Conservation (phyloP, 2,888 invertebrate species). For the Scaptodrosophila latifasciaeformis region DNA sequence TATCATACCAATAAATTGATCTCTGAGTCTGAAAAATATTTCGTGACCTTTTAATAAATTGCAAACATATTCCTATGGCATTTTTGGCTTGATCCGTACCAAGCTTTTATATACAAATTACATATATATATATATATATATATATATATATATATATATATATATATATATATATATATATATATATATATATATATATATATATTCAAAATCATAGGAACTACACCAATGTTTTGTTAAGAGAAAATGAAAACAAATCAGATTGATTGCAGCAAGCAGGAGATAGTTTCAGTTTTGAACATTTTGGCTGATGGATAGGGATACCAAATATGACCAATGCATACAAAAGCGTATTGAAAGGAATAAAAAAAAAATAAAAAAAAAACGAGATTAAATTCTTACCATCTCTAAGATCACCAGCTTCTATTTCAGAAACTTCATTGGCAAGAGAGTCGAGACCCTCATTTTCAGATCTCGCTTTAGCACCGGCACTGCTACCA, state of each 20-base stretch:
- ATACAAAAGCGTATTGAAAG: background rate
- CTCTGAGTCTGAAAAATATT: too few relatives aligned
- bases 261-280: too few relatives aligned
- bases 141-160: background rate
- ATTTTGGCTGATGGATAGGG: too few relatives aligned
- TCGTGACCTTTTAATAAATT: too few relatives aligned
- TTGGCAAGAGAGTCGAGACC: slow-evolving; percentile 89
- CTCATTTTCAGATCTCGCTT: slow-evolving; percentile 92
- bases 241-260: background rate
- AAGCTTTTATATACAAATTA: slow-evolving; percentile 26
- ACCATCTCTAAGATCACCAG: slow-evolving; percentile 94
- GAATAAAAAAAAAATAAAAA: too few relatives aligned
- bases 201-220: background rate
- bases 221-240: background rate
- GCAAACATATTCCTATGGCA: too few relatives aligned
- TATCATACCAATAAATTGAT: too few relatives aligned
- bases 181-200: background rate
- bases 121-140: slow-evolving; percentile 6
- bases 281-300: too few relatives aligned
- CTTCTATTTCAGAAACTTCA: slow-evolving; percentile 93
- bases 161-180: background rate
- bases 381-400: slow-evolving; percentile 41
- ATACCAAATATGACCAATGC: too few relatives aligned
- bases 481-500: slow-evolving; percentile 80
- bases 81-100: too few relatives aligned